Percentiles rank a stretch among this genome's conserved stretches.
These are phyloP conservation scores for Willowsia nigromaculata DNA, from an alignment of 2,888 invertebrate species.

Conservation along the genomic window DNA sequence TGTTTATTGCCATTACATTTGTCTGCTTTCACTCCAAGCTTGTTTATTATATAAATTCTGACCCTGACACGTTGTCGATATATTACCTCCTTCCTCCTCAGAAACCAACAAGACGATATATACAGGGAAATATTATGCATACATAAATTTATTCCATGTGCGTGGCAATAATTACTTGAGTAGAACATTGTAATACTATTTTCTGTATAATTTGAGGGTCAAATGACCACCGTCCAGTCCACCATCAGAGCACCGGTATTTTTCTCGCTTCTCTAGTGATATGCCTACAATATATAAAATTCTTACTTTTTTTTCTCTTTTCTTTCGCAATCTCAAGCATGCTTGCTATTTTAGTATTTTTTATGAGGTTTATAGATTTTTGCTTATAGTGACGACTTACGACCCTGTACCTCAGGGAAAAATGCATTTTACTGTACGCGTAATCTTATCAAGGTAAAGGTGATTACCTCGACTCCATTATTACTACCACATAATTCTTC, in stretches of 20 bases:
- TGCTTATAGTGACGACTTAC: too few species aligned
- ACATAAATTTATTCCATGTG: background rate
- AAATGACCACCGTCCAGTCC: background rate
- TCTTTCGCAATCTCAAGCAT: background rate
- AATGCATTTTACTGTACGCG: constrained; percentile 34
- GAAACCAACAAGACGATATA: background rate
- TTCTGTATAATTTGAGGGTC: background rate
- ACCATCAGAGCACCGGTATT: background rate
- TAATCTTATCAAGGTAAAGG: constrained; percentile 46
- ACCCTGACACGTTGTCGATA: constrained; percentile 31
- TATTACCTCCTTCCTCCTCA: background rate
- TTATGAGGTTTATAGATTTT: too few species aligned
- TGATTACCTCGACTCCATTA: background rate
- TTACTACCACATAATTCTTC: background rate
- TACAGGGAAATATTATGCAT: background rate
- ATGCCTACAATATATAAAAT: background rate
- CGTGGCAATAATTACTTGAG: constrained; percentile 12
- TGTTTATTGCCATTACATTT: background rate
- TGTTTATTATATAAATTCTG: background rate
- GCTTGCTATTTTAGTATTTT: background rate
- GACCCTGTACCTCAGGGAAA: background rate
- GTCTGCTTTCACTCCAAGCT: background rate
- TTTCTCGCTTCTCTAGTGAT: background rate
- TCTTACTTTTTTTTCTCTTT: too few species aligned
- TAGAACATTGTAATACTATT: background rate